These are phyloP conservation scores for Tenthredo notha DNA, from an alignment of 2,888 invertebrate genomes.

Conservation along the genomic window DNA sequence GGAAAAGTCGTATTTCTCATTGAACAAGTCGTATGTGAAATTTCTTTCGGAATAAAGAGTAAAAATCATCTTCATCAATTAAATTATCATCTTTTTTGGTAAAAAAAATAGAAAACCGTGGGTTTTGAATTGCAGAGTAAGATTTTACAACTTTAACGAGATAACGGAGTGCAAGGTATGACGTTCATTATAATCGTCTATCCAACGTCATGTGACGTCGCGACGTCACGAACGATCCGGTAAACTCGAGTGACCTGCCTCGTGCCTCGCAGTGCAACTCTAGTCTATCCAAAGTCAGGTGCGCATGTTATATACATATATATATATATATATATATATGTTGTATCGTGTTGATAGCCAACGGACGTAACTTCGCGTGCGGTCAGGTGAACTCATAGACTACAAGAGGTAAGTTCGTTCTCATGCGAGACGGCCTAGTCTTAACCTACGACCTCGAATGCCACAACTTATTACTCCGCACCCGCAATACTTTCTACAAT, in stretches of 20 bases:
- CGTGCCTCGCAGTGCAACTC: neutral
- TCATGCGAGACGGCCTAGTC: conserved; percentile 73
- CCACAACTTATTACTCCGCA: conserved; percentile 72
- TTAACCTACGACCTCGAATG: conserved; percentile 75
- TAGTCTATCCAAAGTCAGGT: neutral
- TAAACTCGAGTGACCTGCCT: conserved; percentile 30
- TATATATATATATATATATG: neutral
- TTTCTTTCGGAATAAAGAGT: neutral
- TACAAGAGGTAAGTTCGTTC: conserved; percentile 61
- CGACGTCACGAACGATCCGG: conserved; percentile 24
- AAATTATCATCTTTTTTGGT: neutral
- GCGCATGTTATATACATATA: neutral
- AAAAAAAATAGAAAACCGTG: neutral
- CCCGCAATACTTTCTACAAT: conserved; percentile 68
- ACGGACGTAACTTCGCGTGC: conserved; percentile 44
- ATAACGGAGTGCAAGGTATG: neutral
- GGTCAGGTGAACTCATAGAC: conserved; percentile 38
- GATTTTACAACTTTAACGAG: neutral
- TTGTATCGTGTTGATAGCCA: conserved; percentile 34
- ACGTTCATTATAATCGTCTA: neutral
- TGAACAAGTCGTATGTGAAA: no score
- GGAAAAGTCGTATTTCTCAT: neutral
- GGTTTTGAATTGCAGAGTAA: neutral
- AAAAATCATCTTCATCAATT: neutral
- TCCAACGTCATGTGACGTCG: neutral